Base-by-base conservation (phyloP, 2,888 invertebrate genomes). In the Tyria jacobaeae region DNA sequence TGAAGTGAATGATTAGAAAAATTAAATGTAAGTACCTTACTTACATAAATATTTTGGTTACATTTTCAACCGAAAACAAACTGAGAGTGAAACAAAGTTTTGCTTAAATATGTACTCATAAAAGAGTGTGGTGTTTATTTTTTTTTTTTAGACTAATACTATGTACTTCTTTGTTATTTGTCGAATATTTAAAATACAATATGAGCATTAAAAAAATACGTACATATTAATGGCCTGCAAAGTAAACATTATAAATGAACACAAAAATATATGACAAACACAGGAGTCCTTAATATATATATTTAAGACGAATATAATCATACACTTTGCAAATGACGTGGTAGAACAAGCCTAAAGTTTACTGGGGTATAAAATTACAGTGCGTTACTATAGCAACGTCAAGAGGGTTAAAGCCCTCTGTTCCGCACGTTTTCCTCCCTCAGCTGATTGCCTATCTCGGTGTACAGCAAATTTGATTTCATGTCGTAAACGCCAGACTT, bases 361-460 rank as follows among this genome's bases (percentile, higher is more conserved):
- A 82, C 82, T 82, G 81, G 83, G 83, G 87, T 86, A 88, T 86
- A 80, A 84, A 88, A 86, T 84, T 87, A 85, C 82, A 85, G 81
- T 76, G 68, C 80, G 92, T 92, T 87, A 80, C 87, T 80, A 92
- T 89, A 78, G 88, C 75, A 86, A 94, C 92, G 84, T 70, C 70
- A 81, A 87, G 90, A 89, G 92, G 92, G 92, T 88, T 84, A 86
- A 76, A 84, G 82, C 89, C 88, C 87, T 86, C 83, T 79, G 72
- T 76, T 79, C 58, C 71, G 78, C 78, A 79, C 82, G 77, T 81
- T 82, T 67, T 67, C 70, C 76, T 75, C 81, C 83, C 84, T 81
- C 85, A 83, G 82, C 82, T 83, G 84, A 88, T 88, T 85, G 81
- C 81, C 82, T 82, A 84, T 86, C 85, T 85, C 78, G 70, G 67